Evolutionary conservation across 2,797 vertebrate genomes (phyloP), one percentile per base, ranked within the genome.

Genomic region (Avahi laniger): DNA sequence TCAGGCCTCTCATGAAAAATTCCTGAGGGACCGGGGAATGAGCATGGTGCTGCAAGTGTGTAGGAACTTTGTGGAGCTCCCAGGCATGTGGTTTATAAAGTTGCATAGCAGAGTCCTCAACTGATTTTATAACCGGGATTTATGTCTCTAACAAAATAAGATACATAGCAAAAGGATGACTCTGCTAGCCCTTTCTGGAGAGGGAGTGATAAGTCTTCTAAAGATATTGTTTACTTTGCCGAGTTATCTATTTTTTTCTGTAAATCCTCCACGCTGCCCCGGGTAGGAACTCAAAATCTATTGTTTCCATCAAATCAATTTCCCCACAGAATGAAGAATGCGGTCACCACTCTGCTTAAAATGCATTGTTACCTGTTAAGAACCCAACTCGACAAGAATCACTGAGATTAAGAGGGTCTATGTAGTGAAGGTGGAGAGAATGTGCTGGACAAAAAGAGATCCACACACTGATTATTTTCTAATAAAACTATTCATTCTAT

Each of bases 261-360:
- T 80, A 90, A 86, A 81, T 61, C 67, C 41, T 85, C 65, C 67
- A 85, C 26, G 9, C 12, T 4, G 61, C 38, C 15, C 65, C 82
- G 81, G 81, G 67, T 81, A 84, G 46, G 72, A 78, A 83, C 38
- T 94, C 54, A 35, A 59, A 91, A 93, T 96, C 88, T 93, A 46
- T 61, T 86, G 91, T 69, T 89, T 46, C 63, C 50, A 94, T 96
- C 95, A 94, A 96, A 96, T 96, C 89, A 63, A 14, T 96, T 95
- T 94, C 87, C 50, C 79, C 30, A 67, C 12, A 54, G 67, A 93
- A 70, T 82, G 83, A 95, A 94, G 83, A 95, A 82, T 35, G 24
- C 0, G 1, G 43, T 65, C 85, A 48, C 63, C 20, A 72, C 63
- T 59, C 5, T 72, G 82, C 59, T 86, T 96, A 84, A 93, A 93